Conservation (phyloP, 2,113 vertebrate genomes). For the Grallaria varia region DNA sequence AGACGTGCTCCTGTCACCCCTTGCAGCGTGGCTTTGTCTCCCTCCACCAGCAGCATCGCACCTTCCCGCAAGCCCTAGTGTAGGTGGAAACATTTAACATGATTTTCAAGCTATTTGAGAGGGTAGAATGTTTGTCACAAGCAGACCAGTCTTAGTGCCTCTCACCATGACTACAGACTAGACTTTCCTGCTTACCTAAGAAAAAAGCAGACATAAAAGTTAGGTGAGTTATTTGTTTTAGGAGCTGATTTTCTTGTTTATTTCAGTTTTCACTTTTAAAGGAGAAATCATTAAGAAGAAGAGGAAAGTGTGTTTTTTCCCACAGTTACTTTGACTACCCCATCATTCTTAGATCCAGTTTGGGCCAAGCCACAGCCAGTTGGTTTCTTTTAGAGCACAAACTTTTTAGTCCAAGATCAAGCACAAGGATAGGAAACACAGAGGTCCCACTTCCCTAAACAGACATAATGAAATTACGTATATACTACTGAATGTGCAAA, state of each 20-base stretch:
- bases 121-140: neutral
- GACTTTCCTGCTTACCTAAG: neutral
- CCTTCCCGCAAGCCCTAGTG: conserved; percentile 85
- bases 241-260: neutral
- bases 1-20: conserved; percentile 81
- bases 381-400: neutral
- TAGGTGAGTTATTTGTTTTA: neutral
- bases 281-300: neutral
- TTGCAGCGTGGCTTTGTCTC: conserved; percentile 79
- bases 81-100: neutral
- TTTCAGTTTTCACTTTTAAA: neutral
- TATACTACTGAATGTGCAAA: neutral
- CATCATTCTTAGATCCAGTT: neutral
- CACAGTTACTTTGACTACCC: neutral
- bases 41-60: conserved; percentile 84
- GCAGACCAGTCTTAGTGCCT: neutral
- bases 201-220: neutral
- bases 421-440: neutral
- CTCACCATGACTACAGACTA: neutral
- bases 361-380: neutral
- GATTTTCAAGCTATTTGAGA: neutral
- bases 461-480: neutral
- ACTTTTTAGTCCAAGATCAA: neutral
- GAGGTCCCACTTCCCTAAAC: neutral
- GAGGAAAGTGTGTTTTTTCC: neutral